These are phyloP conservation scores for Drosophila truncata DNA, from an alignment of 1,140 invertebrate species.

Conservation along the genomic window DNA sequence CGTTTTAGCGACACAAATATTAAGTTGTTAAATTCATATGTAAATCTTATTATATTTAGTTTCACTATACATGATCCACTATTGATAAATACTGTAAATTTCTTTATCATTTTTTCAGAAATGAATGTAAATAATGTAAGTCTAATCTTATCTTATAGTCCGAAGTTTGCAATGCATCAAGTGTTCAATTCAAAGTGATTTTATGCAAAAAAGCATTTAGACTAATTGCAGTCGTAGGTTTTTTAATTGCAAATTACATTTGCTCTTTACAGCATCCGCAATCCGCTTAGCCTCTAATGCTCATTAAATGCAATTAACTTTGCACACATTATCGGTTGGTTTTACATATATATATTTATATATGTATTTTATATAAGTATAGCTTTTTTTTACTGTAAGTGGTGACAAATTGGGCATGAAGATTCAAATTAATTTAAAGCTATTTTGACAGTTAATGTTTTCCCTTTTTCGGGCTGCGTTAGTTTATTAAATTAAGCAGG, in stretches of 20 bases:
- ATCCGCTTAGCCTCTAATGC: conserved; percentile 59
- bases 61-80: not conserved
- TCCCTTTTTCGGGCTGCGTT: conserved; percentile 20
- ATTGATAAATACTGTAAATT: too few species aligned
- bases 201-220: not conserved
- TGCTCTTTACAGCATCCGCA: conserved; percentile 31
- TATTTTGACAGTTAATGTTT: conserved; percentile 65
- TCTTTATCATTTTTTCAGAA: too few species aligned
- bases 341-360: conserved; percentile 11
- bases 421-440: conserved; percentile 60
- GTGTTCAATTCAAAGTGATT: not conserved
- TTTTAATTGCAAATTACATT: conserved; percentile 52
- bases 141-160: too few species aligned
- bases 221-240: conserved; percentile 18
- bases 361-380: not conserved
- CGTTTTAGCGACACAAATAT: not conserved
- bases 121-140: too few species aligned
- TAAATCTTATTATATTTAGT: not conserved
- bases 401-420: conserved; percentile 56
- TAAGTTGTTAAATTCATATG: not conserved
- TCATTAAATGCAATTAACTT: conserved; percentile 71
- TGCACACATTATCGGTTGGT: conserved; percentile 34
- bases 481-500: conserved; percentile 64
- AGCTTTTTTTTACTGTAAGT: conserved; percentile 32
- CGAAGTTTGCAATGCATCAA: too few species aligned